Evolutionary conservation across 2,888 invertebrate species (phyloP), one percentile per base, ranked within the genome.

Genomic region (Scelioninae gen. 1): DNA sequence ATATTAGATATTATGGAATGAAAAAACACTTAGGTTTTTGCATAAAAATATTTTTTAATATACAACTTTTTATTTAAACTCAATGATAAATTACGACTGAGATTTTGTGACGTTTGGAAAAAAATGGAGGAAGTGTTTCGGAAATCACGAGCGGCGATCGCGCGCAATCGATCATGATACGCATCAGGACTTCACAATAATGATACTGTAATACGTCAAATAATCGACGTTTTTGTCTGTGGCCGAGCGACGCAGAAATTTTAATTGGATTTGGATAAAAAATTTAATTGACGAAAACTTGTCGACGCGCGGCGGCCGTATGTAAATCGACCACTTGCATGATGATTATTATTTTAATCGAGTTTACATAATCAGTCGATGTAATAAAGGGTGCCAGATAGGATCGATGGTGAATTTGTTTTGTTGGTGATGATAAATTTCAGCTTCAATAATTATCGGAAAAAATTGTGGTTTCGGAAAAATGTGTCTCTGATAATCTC

Each of bases 151-250:
- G 32, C 8, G 16, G 15, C 47, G 49, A 45, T 55, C 74, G 43
- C 40, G 11, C 13, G 56, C 68, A 76, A 78, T 78, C 78, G 56
- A 78, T 78, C 78, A 78, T 40, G 78, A 78, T 78, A 71, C 32
- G 31, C 47, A 69, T 76, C 76, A 60, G 45, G 68, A 68, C 66
- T 69, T 63, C 55, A 62, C 29, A 77, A 77, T 77, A 63, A 77
- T 77, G 69, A 77, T 62, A 56, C 69, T 55, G 47, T 69, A 69
- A 77, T 65, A 78, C 71, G 78, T 78, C 63, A 78, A 78, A 71
- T 71, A 78, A 78, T 78, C 63, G 71, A 71, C 69, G 78, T 71
- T 78, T 77, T 69, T 66, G 75, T 75, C 23, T 65, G 23, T 56
- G 56, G 34, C 31, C 23, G 49, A 77, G 38, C 16, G 38, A 31